Evolutionary conservation across 1,140 invertebrate species (phyloP), one percentile per base, ranked within the genome.

Genomic region (Drosophila sulfurigaster): DNA sequence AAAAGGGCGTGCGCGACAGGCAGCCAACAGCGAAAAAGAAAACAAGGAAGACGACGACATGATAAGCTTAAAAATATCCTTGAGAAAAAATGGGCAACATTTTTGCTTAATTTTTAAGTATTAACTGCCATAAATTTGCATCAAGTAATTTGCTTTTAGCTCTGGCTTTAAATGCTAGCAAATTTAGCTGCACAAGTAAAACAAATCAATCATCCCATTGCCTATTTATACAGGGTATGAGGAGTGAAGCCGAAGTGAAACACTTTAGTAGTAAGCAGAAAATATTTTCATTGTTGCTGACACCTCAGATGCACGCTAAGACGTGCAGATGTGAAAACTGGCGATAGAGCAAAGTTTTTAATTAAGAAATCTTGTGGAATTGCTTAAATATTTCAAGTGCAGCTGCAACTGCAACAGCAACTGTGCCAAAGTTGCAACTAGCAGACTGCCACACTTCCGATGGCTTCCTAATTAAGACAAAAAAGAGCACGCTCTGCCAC

Each of bases 201-300:
- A 25, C 20, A 25, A 25, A 25, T 25, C 4, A 25, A 25, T 25
- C 32, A 10, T 0, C 1, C 0, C 8, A 25, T 3, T 8, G 20
- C 5, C 6, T 10, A 5, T 16, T 0, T 13, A 5, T 66, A n/a
- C 11, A 46, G 48, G 57, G 71, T 60, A 69, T 69, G 51, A 51
- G 76, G 72, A 79, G 66, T 8, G 11, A 54, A 58, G 46, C 56
- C 28, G 10, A 52, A 25, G 20, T 25, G 75, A 79, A 79, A 79
- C 64, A 82, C 79, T 82, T 82, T 66, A 35, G 41, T 54, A 67
- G 72, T 79, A 79, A 89, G 80, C 66, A 69, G 74, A 88, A 88
- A 89, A 81, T 89, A 88, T 83, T 88, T 88, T 88, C 85, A 88
- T 88, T 88, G 85, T 89, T 89, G 83, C 83, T 88, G 83, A 88